phyloP scores from a whole-genome alignment of 1,140 invertebrate genomes.

The Dendrolimus kikuchii region DNA sequence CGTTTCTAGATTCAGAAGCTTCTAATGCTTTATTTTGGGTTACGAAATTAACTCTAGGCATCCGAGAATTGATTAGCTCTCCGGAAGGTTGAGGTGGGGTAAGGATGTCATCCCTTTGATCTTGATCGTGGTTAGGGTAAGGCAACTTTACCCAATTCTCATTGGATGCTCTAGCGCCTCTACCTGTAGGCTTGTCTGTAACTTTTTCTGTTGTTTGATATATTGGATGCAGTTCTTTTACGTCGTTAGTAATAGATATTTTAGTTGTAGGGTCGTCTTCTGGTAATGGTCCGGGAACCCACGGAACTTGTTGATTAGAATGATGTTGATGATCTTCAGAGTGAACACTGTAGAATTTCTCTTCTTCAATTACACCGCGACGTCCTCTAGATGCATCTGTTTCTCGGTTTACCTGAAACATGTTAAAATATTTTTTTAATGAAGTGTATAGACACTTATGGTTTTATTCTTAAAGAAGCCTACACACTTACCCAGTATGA shows the following conservation, averaged over 20 bases:
- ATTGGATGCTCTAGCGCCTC: constrained; percentile 63
- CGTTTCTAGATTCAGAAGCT: constrained; percentile 63
- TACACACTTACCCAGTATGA: no score
- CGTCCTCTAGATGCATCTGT: constrained; percentile 34
- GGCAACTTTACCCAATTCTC: constrained; percentile 71
- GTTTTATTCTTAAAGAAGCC: no score
- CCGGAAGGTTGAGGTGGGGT: constrained; percentile 55
- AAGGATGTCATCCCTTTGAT: constrained; percentile 40
- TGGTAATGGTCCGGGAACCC: constrained; percentile 51
- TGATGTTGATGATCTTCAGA: constrained; percentile 32
- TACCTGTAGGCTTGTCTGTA: constrained; percentile 60
- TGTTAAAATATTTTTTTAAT: background rate
- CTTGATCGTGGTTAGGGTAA: constrained; percentile 40
- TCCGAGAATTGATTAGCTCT: constrained; percentile 62
- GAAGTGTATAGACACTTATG: no score
- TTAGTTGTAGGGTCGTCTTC: constrained; percentile 54
- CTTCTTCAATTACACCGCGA: constrained; percentile 63
- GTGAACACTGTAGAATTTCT: constrained; percentile 57
- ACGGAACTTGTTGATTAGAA: constrained; percentile 42
- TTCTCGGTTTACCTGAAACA: constrained; percentile 30
- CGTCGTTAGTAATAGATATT: constrained; percentile 47
- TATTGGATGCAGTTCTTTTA: constrained; percentile 33
- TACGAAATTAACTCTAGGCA: constrained; percentile 69
- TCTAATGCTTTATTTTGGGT: constrained; percentile 67
- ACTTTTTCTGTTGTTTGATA: constrained; percentile 60